A percentile compares a stretch with the other conserved stretches of the same genome.
phyloP scores from a whole-genome alignment of 2,113 vertebrate genomes.

The Trogon surrucura region DNA sequence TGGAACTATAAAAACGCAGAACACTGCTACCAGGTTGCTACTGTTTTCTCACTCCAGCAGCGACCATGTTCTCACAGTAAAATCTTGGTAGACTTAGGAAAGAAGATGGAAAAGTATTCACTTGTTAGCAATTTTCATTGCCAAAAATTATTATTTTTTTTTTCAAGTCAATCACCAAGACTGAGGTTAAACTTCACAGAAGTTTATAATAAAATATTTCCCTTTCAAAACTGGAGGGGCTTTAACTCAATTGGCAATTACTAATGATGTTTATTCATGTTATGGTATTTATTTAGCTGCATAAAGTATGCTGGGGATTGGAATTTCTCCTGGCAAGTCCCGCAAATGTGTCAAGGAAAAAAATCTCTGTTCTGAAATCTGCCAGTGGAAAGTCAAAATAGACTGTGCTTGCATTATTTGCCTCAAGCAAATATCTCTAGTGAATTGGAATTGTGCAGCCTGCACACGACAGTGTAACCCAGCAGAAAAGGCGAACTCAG shows the following conservation, averaged over 20 bases:
- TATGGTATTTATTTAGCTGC: conserved; percentile 33
- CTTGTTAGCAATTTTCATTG: background rate
- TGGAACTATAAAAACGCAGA: background rate
- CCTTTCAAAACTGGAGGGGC: background rate
- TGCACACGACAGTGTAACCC: background rate
- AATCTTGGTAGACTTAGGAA: background rate
- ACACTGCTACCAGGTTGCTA: background rate
- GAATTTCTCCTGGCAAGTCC: conserved; percentile 37
- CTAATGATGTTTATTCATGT: conserved; percentile 10
- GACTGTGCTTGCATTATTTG: background rate
- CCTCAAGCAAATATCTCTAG: background rate
- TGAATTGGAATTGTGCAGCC: background rate
- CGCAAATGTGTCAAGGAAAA: conserved; percentile 9
- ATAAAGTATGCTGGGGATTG: background rate
- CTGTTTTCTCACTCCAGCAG: background rate
- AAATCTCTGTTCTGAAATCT: background rate
- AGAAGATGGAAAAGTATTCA: background rate
- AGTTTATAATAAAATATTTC: conserved; percentile 18
- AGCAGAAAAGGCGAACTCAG: background rate
- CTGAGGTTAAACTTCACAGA: background rate
- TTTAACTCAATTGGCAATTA: background rate
- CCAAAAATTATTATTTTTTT: background rate
- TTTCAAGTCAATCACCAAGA: background rate
- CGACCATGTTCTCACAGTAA: background rate
- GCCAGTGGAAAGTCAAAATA: background rate